phyloP scores from a whole-genome alignment of 2,797 vertebrate species.

The Lepidocolaptes lacrymiger region DNA sequence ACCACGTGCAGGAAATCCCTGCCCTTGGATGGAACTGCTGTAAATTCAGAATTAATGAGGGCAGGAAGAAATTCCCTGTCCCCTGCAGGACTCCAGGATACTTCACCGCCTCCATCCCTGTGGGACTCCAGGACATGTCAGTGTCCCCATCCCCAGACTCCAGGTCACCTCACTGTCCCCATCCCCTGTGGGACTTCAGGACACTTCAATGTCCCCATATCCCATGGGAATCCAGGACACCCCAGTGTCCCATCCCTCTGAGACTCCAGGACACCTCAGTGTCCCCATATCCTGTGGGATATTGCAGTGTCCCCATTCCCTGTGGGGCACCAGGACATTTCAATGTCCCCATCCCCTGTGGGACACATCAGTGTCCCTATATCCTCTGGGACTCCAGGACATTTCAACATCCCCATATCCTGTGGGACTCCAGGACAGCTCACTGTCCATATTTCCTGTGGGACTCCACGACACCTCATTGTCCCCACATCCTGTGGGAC shows the following conservation, averaged over 20 bases:
- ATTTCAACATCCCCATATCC: too few species aligned
- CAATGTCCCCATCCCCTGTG: too few species aligned
- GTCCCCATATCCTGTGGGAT: neutral
- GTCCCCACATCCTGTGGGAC: neutral
- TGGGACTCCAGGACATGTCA: neutral
- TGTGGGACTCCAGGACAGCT: neutral
- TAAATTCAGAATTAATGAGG: neutral
- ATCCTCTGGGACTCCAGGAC: too few species aligned
- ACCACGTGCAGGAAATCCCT: neutral
- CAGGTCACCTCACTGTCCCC: neutral
- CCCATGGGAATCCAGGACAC: neutral
- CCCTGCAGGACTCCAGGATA: neutral
- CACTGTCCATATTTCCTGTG: neutral
- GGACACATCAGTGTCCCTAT: neutral
- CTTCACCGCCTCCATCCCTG: too few species aligned
- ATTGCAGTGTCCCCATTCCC: too few species aligned
- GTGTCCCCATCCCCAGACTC: too few species aligned
- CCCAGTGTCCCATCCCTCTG: neutral
- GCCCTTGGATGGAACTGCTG: neutral
- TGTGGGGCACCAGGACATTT: too few species aligned
- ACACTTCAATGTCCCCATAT: neutral
- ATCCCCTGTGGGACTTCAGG: neutral
- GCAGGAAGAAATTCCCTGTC: neutral
- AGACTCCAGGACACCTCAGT: neutral
- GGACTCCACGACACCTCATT: neutral